Evolutionary conservation across 2,888 invertebrate genomes (phyloP), one percentile per base, ranked within the genome.

Genomic region (Prionchulus punctatus): DNA sequence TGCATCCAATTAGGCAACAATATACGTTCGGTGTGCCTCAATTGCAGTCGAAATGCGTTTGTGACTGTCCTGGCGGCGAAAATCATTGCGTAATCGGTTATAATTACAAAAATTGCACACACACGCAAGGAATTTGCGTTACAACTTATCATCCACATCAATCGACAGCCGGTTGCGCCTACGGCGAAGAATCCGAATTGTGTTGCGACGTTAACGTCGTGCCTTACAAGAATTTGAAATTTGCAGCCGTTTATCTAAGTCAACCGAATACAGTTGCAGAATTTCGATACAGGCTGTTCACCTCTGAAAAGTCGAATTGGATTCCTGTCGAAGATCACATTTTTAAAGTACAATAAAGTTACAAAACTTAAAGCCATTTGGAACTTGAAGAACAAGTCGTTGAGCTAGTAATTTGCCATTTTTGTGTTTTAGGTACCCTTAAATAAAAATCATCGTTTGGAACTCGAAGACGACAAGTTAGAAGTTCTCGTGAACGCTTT

Each of bases 61-160:
- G 62, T 48, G 61, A 63, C 43, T 63, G 63, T 45, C 52, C 60
- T 1, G 62, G 60, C n/a, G 65, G 66, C 2, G 62, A 64, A 21
- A 45, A 57, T 1, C 62, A 62, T 43, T 66, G 66, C 58, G 52
- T 43, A 30, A 30, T 49, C 15, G 30, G 50, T 28, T 49, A 15
- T 15, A 49, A 49, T 12, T 26, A 30, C 30, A 30, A 30, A 26
- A 26, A 49, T 28, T 49, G 50, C 30, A 4, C 30, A 7, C 4
- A 7, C 12, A 15, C 7, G 28, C 7, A 26, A 4, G 47, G 47
- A 21, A 7, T 50, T 23, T 66, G 66, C 58, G 62, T 62, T 52
- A 60, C 64, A 7, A 64, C 66, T 12, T 63, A 64, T 50, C 59
- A 60, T 23, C 58, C 66, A 1, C 53, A 56, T 26, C 64, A 64